Evolutionary conservation across 2,113 vertebrate species (phyloP).

Genomic region (Coryphaenoides rupestris): DNA sequence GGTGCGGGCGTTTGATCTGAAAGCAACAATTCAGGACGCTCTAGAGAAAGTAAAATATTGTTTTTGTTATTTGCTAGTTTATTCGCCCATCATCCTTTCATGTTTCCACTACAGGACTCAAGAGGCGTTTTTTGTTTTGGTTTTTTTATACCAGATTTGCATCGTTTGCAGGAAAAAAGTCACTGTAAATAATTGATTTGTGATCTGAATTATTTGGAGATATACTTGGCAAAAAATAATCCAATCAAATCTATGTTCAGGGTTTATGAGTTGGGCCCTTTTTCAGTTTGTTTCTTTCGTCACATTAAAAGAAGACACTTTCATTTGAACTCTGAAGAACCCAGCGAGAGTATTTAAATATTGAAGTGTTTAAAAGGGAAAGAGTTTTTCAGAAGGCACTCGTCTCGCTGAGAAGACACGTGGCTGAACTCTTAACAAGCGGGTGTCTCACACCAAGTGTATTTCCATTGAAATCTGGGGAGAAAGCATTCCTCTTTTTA

Average conservation of each 20-base stretch:
- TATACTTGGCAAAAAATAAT: slow-evolving; percentile 41
- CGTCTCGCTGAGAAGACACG: too few relatives aligned
- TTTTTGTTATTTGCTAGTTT: slow-evolving; percentile 8
- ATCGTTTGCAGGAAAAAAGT: slow-evolving; percentile 36
- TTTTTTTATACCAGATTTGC: slow-evolving; percentile 32
- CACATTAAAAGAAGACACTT: neutral
- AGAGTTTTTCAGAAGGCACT: too few relatives aligned
- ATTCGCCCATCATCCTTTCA: slow-evolving; percentile 24
- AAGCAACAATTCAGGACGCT: too few relatives aligned
- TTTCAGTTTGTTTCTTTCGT: slow-evolving; percentile 7
- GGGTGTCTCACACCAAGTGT: too few relatives aligned
- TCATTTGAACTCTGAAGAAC: neutral
- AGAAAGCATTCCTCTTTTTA: too few relatives aligned
- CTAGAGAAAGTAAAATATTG: neutral
- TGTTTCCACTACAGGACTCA: slow-evolving; percentile 23
- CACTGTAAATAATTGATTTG: slow-evolving; percentile 44
- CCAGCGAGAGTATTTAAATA: neutral
- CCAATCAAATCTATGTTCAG: slow-evolving; percentile 15
- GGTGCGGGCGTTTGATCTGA: neutral
- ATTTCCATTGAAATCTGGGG: too few relatives aligned
- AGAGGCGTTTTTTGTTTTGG: slow-evolving; percentile 33
- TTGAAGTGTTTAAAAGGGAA: too few relatives aligned
- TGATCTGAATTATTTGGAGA: slow-evolving; percentile 35
- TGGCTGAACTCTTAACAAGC: too few relatives aligned
- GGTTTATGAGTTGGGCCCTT: neutral